phyloP scores from a whole-genome alignment of 2,888 invertebrate species.

The Linnaemya vulpina region DNA sequence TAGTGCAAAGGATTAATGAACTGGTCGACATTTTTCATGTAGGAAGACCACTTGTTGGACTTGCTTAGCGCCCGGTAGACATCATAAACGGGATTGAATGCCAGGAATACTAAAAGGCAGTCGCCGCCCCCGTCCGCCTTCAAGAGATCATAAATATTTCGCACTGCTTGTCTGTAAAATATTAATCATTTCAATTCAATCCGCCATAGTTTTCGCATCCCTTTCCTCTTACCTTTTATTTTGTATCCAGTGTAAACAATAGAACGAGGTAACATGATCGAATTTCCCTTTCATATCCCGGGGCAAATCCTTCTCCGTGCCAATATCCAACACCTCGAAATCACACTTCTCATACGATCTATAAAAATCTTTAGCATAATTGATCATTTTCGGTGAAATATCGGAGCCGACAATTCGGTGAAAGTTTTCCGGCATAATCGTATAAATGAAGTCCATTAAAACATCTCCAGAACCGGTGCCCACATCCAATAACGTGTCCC shows the following conservation, averaged over 20 bases:
- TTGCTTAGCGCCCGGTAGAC: constrained; percentile 64
- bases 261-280: constrained; percentile 89
- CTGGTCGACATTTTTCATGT: constrained; percentile 70
- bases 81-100: constrained; percentile 68
- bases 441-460: constrained; percentile 86
- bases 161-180: constrained; percentile 67
- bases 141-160: constrained; percentile 69
- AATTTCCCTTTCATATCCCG: constrained; percentile 84
- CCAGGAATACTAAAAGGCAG: constrained; percentile 72
- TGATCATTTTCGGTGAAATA: constrained; percentile 88
- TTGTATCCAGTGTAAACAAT: constrained; percentile 90
- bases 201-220: not conserved
- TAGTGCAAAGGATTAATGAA: constrained; percentile 70
- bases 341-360: constrained; percentile 77
- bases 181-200: not conserved
- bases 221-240: constrained; percentile 83
- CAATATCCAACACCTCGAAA: constrained; percentile 85
- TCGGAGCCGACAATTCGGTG: constrained; percentile 86
- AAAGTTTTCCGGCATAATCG: constrained; percentile 85
- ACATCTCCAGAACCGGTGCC: constrained; percentile 91
- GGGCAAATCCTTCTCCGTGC: constrained; percentile 82
- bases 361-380: constrained; percentile 86
- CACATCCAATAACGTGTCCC: constrained; percentile 86
- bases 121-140: constrained; percentile 71
- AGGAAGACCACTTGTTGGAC: constrained; percentile 66